Conservation (phyloP, 2,888 invertebrate genomes). For the Dolichomitus sp. region DNA sequence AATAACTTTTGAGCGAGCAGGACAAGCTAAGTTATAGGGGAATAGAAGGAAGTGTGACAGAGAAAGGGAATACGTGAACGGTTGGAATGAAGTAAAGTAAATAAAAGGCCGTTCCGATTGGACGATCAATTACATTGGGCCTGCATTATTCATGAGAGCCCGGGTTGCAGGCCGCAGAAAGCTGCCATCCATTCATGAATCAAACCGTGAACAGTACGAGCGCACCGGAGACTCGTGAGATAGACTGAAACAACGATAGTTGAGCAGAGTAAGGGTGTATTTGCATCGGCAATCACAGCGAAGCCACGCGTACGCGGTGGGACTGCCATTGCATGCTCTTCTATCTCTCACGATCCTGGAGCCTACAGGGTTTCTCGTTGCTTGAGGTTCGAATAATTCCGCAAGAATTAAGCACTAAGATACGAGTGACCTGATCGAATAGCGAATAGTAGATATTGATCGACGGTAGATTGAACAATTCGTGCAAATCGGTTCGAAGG, state of each 20-base stretch:
- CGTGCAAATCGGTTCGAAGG: conserved; percentile 4
- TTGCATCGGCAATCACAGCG: conserved; percentile 84
- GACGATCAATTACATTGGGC: conserved; percentile 85
- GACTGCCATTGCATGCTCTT: conserved; percentile 64
- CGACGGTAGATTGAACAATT: conserved; percentile 22
- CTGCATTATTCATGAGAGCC: conserved; percentile 85
- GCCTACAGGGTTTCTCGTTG: conserved; percentile 41
- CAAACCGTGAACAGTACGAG: conserved; percentile 75
- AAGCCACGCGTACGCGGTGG: conserved; percentile 77
- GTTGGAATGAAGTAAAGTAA: conserved; percentile 84
- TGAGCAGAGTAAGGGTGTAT: conserved; percentile 74
- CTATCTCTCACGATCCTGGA: conserved; percentile 46
- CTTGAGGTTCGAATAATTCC: conserved; percentile 61
- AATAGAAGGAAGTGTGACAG: conserved; percentile 27
- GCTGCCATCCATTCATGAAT: conserved; percentile 73
- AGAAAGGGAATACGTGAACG: conserved; percentile 76
- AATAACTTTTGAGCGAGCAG: conserved; percentile 80
- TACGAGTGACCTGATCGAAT: conserved; percentile 56
- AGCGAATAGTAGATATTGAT: conserved; percentile 43
- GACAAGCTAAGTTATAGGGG: conserved; percentile 33
- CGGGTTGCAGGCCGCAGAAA: conserved; percentile 83
- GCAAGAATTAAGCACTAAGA: conserved; percentile 62
- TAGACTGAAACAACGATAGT: conserved; percentile 70
- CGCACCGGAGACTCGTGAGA: conserved; percentile 60
- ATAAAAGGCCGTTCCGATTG: conserved; percentile 86